Conservation (phyloP, 2,888 invertebrate genomes). For the Andrena dorsata region DNA sequence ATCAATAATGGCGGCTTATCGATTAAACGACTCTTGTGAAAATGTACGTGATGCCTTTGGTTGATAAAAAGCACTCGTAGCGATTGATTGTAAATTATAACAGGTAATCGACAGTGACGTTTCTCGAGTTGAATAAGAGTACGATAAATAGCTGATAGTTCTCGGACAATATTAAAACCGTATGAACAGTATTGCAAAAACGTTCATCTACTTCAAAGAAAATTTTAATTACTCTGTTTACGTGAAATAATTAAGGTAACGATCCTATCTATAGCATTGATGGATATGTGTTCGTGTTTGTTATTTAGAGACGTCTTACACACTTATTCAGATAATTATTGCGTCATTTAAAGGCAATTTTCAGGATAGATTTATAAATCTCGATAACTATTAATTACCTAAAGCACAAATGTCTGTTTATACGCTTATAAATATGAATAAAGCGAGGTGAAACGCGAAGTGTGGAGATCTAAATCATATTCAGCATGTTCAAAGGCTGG, state of each 20-base stretch:
- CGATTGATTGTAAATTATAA: conserved; percentile 7
- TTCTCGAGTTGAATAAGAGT: too few relatives aligned
- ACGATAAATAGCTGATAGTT: background rate
- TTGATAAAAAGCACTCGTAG: conserved; percentile 21
- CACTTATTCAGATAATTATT: conserved; percentile 7
- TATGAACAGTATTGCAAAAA: background rate
- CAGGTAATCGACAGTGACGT: background rate
- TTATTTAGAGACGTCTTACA: background rate
- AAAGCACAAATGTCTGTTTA: conserved; percentile 35
- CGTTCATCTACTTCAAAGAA: background rate
- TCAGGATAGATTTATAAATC: conserved; percentile 21
- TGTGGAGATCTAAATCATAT: conserved; percentile 47
- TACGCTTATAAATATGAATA: conserved; percentile 58
- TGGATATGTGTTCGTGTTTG: background rate
- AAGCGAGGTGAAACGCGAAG: conserved; percentile 30
- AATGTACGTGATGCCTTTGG: conserved; percentile 40
- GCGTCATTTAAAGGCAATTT: conserved; percentile 9
- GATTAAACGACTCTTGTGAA: conserved; percentile 57
- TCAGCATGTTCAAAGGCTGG: conserved; percentile 10
- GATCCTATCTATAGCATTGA: background rate
- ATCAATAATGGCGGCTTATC: conserved; percentile 61
- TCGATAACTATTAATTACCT: conserved; percentile 41
- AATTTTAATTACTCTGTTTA: conserved; percentile 24
- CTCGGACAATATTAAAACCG: background rate
- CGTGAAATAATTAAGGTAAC: background rate